These are phyloP conservation scores for Clinocottus analis DNA, from an alignment of 2,113 vertebrate genomes.

Conservation along the genomic window DNA sequence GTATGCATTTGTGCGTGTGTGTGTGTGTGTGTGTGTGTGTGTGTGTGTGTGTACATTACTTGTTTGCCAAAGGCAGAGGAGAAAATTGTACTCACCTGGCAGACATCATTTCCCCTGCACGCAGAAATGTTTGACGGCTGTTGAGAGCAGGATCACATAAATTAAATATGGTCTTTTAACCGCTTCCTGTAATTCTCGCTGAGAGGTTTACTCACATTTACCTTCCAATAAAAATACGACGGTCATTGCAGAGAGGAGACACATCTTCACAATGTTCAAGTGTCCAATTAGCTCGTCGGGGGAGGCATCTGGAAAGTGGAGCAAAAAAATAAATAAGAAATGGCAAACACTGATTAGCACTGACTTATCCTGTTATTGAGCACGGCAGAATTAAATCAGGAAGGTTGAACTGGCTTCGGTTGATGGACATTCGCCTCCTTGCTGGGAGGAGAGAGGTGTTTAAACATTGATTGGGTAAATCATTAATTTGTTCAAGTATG, in stretches of 20 bases:
- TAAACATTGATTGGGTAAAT: constrained; percentile 65
- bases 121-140: constrained; percentile 45
- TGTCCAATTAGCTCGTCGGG: constrained; percentile 41
- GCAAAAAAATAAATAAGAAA: background rate
- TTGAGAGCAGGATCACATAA: constrained; percentile 20
- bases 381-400: constrained; percentile 45
- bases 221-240: constrained; percentile 57
- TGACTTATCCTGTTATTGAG: constrained; percentile 52
- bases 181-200: constrained; percentile 20
- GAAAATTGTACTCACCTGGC: constrained; percentile 44
- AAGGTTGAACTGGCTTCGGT: constrained; percentile 44
- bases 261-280: constrained; percentile 64
- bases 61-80: constrained; percentile 52
- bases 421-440: constrained; percentile 60
- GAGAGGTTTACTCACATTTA: constrained; percentile 30
- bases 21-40: constrained; percentile 2
- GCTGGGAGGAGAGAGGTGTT: constrained; percentile 61
- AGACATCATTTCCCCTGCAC: constrained; percentile 29
- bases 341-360: constrained; percentile 46
- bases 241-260: constrained; percentile 38
- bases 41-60: constrained; percentile 13
- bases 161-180: constrained; percentile 28
- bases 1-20: background rate
- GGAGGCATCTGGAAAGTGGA: constrained; percentile 46
- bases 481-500: constrained; percentile 69